Evolutionary conservation across 2,888 invertebrate species (phyloP), one percentile per base, ranked within the genome.

Genomic region (Chaetogeoica ovagalla): DNA sequence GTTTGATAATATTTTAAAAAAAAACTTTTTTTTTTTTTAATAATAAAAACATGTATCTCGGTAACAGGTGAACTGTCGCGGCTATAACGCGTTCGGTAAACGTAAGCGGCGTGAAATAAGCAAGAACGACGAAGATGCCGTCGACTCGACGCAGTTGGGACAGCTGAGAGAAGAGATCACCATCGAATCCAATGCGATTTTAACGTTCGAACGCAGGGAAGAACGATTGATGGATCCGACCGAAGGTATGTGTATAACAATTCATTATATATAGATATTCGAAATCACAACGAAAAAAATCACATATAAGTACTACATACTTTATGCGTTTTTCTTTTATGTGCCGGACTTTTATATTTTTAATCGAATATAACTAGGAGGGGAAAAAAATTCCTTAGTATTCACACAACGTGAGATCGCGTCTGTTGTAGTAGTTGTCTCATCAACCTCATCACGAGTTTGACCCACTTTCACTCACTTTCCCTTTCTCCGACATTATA

Each of bases 131-230:
- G 79, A 79, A 77, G 90, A 91, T 57, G 85, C 90, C 69, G 87
- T 88, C 82, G 90, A 89, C 72, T 87, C 89, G 82, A 87, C 88
- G 76, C 87, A 90, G 82, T 91, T 92, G 85, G 96, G 95, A 83
- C 93, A 94, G 87, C 89, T 95, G 84, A 90, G 96, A 85, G 96
- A 96, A 89, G 96, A 96, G 89, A 96, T 96, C 84, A 94, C 94
- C 66, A 95, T 96, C 82, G 92, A 93, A 85, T 96, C 96, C 81
- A 96, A 96, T 87, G 93, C 94, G 84, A 96, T 97, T 85, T 88
- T 95, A 85, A 96, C 96, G 83, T 90, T 95, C 85, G 96, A 96
- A 86, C 91, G 93, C 86, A 93, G 94, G 86, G 94, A 94, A 86
- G 92, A 93, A 84, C 90, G 93, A 84, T 90, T 90, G 84, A 90